Percentiles rank a stretch among this genome's conserved stretches.
phyloP scores from a whole-genome alignment of 2,888 invertebrate genomes.

The Acronicta leporina region DNA sequence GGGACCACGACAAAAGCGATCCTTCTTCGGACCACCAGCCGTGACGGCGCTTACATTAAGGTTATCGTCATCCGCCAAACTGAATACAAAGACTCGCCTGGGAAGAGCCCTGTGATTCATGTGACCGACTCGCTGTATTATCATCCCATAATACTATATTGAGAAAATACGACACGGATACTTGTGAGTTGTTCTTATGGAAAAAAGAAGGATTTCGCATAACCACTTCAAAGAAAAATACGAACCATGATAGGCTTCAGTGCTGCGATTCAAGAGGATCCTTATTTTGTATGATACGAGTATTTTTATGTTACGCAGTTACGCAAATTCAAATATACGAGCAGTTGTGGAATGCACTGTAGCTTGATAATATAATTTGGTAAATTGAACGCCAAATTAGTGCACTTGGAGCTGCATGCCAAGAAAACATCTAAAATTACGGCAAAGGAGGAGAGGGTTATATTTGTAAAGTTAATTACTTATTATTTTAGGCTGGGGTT shows the following conservation, averaged over 20 bases:
- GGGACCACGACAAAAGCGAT: conserved; percentile 87
- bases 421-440: neutral
- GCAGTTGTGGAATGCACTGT: conserved; percentile 13
- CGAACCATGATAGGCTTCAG: conserved; percentile 24
- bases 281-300: conserved; percentile 38
- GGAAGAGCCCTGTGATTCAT: conserved; percentile 84
- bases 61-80: conserved; percentile 88
- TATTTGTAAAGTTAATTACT: no score
- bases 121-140: conserved; percentile 78
- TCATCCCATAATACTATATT: conserved; percentile 78
- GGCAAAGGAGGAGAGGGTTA: neutral
- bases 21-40: conserved; percentile 87
- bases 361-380: conserved; percentile 12
- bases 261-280: conserved; percentile 23
- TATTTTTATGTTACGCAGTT: conserved; percentile 16
- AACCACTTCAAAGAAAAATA: conserved; percentile 46
- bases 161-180: conserved; percentile 69
- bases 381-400: conserved; percentile 1
- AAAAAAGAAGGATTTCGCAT: conserved; percentile 58
- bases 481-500: no score
- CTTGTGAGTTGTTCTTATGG: conserved; percentile 59
- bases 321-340: conserved; percentile 18
- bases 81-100: conserved; percentile 83
- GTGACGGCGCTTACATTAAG: conserved; percentile 89
- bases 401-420: neutral